Evolutionary conservation across 1,140 invertebrate species (phyloP).

Genomic region (Tetramorium simillimum): DNA sequence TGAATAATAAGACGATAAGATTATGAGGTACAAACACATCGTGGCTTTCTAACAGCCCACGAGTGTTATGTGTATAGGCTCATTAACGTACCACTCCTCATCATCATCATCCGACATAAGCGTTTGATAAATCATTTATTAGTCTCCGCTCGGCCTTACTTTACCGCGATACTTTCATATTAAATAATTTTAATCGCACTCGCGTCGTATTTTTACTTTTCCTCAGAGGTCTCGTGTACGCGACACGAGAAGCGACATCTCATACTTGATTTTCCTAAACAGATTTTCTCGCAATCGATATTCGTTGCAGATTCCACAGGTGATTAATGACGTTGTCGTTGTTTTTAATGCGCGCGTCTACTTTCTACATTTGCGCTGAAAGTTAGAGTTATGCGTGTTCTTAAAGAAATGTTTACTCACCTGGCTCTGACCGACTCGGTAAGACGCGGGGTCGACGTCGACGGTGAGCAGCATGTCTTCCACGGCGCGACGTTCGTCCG

Average conservation of each 20-base stretch:
- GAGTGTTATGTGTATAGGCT: not conserved
- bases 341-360: not conserved
- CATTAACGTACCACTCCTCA: not conserved
- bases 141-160: not conserved
- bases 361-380: not conserved
- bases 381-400: not conserved
- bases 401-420: constrained; percentile 86
- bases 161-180: not conserved
- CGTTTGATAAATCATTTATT: constrained; percentile 25
- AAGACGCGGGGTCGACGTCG: constrained; percentile 94
- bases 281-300: constrained; percentile 9
- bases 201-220: not conserved
- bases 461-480: constrained; percentile 94
- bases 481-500: constrained; percentile 88
- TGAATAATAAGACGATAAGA: constrained; percentile 43
- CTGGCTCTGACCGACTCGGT: constrained; percentile 96
- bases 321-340: constrained; percentile 22
- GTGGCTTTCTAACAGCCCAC: constrained; percentile 26
- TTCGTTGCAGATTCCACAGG: not conserved
- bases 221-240: not conserved
- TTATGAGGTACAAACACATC: not conserved
- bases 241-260: not conserved
- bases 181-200: not conserved
- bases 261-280: constrained; percentile 3
- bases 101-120: not conserved